These are phyloP conservation scores for Halictus ligatus DNA, from an alignment of 2,888 invertebrate genomes.

Conservation along the genomic window DNA sequence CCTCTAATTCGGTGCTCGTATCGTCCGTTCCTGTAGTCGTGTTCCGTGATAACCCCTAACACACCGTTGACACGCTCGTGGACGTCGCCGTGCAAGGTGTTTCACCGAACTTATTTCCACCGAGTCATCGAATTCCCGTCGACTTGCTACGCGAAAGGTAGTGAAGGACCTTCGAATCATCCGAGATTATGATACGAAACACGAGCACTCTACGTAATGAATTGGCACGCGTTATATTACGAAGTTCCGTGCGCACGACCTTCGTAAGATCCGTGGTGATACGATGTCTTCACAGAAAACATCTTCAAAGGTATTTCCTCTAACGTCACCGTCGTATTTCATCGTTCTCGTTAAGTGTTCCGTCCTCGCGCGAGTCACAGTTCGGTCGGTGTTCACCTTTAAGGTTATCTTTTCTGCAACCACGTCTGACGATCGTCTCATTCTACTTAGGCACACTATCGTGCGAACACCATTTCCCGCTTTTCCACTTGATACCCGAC, in stretches of 20 bases:
- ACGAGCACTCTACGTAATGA: slow-evolving; percentile 88
- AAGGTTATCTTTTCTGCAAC: slow-evolving; percentile 21
- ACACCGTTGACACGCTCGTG: slow-evolving; percentile 41
- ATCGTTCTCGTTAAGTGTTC: background rate
- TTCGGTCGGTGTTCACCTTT: background rate
- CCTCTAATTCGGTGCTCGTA: slow-evolving; percentile 76
- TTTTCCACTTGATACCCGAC: background rate
- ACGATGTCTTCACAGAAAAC: slow-evolving; percentile 87
- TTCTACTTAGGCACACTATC: background rate
- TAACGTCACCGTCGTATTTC: background rate
- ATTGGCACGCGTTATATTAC: slow-evolving; percentile 87
- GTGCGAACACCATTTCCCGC: background rate
- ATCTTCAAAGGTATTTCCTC: slow-evolving; percentile 86
- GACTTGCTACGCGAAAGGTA: slow-evolving; percentile 42
- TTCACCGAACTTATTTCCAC: slow-evolving; percentile 6
- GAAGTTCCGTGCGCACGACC: slow-evolving; percentile 87
- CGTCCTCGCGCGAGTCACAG: background rate
- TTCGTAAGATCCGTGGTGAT: slow-evolving; percentile 87
- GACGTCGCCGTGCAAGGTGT: slow-evolving; percentile 32
- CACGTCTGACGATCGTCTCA: background rate
- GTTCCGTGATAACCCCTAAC: slow-evolving; percentile 45
- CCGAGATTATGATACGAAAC: slow-evolving; percentile 89
- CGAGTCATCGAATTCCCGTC: slow-evolving; percentile 7
- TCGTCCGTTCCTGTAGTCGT: slow-evolving; percentile 49
- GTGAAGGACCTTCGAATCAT: slow-evolving; percentile 33